Evolutionary conservation across 2,888 invertebrate genomes (phyloP).

Genomic region (Malachius bipustulatus): DNA sequence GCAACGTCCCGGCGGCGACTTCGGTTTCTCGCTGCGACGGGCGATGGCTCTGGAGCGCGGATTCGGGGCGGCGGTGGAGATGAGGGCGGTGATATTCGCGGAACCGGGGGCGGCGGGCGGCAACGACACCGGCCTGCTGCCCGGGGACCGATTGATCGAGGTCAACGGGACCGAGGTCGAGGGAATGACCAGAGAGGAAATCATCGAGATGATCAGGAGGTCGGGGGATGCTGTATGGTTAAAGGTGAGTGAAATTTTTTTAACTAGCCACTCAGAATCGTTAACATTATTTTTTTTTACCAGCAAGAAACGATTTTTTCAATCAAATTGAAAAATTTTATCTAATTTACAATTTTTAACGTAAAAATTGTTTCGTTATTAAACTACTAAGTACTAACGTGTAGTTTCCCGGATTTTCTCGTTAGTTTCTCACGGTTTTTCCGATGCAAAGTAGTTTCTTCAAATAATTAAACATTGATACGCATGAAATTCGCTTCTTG

Average conservation of each 20-base stretch:
- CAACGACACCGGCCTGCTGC: constrained; percentile 74
- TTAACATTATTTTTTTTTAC: too few relatives aligned
- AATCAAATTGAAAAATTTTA: too few relatives aligned
- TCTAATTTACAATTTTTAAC: too few relatives aligned
- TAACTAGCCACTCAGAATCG: too few relatives aligned
- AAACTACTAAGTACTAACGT: too few relatives aligned
- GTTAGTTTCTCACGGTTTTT: too few relatives aligned
- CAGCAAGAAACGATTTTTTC: too few relatives aligned
- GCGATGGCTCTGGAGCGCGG: constrained; percentile 68
- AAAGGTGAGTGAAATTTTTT: constrained; percentile 49
- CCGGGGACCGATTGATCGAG: constrained; percentile 88
- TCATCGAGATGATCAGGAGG: constrained; percentile 85
- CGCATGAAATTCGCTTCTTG: too few relatives aligned
- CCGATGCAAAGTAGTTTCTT: too few relatives aligned
- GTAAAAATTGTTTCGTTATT: too few relatives aligned
- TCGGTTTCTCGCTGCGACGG: constrained; percentile 84
- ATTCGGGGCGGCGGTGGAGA: constrained; percentile 36
- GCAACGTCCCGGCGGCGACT: constrained; percentile 79
- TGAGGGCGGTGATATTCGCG: constrained; percentile 74
- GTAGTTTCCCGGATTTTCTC: too few relatives aligned
- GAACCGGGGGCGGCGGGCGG: constrained; percentile 72
- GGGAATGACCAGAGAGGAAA: constrained; percentile 75
- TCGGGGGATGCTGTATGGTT: constrained; percentile 72
- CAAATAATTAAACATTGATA: too few relatives aligned
- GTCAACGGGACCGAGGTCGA: constrained; percentile 81